phyloP scores from a whole-genome alignment of 2,888 invertebrate species.

The Deladenus siricidicola region DNA sequence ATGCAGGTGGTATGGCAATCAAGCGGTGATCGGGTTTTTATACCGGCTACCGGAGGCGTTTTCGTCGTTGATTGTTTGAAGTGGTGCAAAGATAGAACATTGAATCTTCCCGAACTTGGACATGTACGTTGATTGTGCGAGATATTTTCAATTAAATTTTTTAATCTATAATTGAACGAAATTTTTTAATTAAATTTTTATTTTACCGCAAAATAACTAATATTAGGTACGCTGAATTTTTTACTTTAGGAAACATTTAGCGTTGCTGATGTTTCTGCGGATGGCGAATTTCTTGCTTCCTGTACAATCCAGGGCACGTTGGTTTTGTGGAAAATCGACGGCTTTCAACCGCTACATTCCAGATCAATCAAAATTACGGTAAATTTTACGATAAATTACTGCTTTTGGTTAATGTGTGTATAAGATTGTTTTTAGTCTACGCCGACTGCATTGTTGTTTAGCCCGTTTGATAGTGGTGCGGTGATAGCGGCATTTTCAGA shows the following conservation, averaged over 20 bases:
- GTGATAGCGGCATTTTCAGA: constrained; percentile 12
- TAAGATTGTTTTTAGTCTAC: too few species aligned
- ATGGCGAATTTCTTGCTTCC: constrained; percentile 11
- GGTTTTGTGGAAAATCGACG: constrained; percentile 8
- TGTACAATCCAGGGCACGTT: constrained; percentile 10
- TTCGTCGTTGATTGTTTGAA: constrained; percentile 10
- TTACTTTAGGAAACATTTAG: constrained; percentile 15
- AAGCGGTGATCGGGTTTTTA: constrained; percentile 8
- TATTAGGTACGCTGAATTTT: neutral
- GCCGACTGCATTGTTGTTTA: neutral
- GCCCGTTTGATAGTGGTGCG: neutral
- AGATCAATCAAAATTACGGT: neutral
- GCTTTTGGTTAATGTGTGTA: too few species aligned
- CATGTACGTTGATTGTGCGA: constrained; percentile 8
- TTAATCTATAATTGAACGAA: too few species aligned
- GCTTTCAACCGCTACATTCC: neutral
- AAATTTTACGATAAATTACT: too few species aligned
- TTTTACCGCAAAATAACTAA: too few species aligned
- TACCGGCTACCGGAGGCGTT: constrained; percentile 16
- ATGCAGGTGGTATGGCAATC: constrained; percentile 6
- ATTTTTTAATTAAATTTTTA: too few species aligned
- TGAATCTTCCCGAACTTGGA: constrained; percentile 2
- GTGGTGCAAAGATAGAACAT: constrained; percentile 6
- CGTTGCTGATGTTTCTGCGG: constrained; percentile 8
- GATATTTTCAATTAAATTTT: too few species aligned